A percentile compares a stretch with the other conserved stretches of the same genome.
phyloP scores from a whole-genome alignment of 2,888 invertebrate species.

The Pardosa pseudoannulata region DNA sequence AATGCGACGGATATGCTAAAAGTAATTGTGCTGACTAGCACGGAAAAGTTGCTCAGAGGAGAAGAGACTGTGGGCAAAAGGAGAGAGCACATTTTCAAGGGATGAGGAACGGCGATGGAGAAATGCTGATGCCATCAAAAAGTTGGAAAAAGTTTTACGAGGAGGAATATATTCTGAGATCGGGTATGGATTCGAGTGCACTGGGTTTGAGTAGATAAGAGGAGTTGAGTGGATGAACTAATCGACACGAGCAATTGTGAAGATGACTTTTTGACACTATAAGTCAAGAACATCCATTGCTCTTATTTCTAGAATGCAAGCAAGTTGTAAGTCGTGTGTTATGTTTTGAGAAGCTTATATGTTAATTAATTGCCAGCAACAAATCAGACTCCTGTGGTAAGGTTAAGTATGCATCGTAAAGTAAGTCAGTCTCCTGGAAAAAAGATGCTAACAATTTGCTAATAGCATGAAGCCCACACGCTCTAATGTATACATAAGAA shows the following conservation, averaged over 20 bases:
- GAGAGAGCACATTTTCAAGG: slow-evolving; percentile 2
- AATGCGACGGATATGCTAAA: slow-evolving; percentile 68
- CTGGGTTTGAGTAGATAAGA: slow-evolving; percentile 32
- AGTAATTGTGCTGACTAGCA: slow-evolving; percentile 70
- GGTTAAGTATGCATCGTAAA: too few relatives aligned
- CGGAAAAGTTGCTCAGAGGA: slow-evolving; percentile 55
- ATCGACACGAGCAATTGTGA: slow-evolving; percentile 56
- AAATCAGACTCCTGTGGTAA: too few relatives aligned
- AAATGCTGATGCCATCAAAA: slow-evolving; percentile 63
- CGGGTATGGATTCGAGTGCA: slow-evolving; percentile 65
- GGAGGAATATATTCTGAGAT: slow-evolving; percentile 67
- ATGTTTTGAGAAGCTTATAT: too few relatives aligned
- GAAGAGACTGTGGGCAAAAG: background rate
- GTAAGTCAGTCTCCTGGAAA: too few relatives aligned
- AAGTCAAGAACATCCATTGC: too few relatives aligned
- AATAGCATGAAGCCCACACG: too few relatives aligned
- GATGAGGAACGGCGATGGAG: background rate
- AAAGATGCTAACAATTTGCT: too few relatives aligned
- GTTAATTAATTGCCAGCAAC: too few relatives aligned
- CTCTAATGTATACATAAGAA: too few relatives aligned
- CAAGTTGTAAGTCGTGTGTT: too few relatives aligned
- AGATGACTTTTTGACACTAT: too few relatives aligned
- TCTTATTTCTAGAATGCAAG: too few relatives aligned
- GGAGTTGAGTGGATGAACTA: slow-evolving; percentile 25
- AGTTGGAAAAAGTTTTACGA: slow-evolving; percentile 52